Evolutionary conservation across 2,113 vertebrate genomes (phyloP).

Genomic region (Tetraodon nigroviridis): DNA sequence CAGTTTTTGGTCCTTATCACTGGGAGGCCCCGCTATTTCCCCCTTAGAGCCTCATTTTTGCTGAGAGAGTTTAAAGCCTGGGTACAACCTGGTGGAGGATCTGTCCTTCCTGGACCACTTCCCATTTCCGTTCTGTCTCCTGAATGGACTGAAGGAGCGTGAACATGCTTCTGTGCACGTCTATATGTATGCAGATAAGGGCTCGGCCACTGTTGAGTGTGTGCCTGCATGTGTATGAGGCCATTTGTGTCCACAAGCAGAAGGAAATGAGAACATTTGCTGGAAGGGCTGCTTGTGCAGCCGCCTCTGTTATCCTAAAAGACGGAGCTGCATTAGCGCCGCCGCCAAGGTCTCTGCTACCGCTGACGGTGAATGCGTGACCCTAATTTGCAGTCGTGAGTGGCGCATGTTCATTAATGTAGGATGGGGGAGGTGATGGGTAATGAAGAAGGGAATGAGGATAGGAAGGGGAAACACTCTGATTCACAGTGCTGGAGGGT

Average conservation of each 20-base stretch:
- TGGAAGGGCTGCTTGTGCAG: slow-evolving; percentile 9
- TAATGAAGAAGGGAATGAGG: slow-evolving; percentile 19
- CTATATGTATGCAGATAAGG: slow-evolving; percentile 6
- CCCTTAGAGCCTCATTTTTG: neutral
- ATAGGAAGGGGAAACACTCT: neutral
- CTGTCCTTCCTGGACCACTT: too few relatives aligned
- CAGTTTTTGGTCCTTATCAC: neutral
- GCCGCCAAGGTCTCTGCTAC: neutral
- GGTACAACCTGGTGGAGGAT: neutral
- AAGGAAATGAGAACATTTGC: slow-evolving; percentile 6
- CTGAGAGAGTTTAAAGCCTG: neutral
- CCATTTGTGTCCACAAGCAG: slow-evolving; percentile 16
- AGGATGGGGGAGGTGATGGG: slow-evolving; percentile 27
- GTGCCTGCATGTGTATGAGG: slow-evolving; percentile 14
- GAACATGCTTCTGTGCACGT: neutral
- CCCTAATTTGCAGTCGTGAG: slow-evolving; percentile 51
- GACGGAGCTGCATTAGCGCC: neutral
- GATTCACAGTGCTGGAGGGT: too few relatives aligned
- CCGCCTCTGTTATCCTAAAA: neutral
- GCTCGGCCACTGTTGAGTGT: neutral
- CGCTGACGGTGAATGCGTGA: slow-evolving; percentile 38
- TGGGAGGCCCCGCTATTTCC: neutral
- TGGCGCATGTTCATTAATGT: slow-evolving; percentile 39
- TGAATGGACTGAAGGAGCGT: neutral
- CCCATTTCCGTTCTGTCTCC: neutral